A percentile compares a stretch with the other conserved stretches of the same genome.
Conservation (phyloP, 2,113 vertebrate genomes). For the Nesogale talazaci region DNA sequence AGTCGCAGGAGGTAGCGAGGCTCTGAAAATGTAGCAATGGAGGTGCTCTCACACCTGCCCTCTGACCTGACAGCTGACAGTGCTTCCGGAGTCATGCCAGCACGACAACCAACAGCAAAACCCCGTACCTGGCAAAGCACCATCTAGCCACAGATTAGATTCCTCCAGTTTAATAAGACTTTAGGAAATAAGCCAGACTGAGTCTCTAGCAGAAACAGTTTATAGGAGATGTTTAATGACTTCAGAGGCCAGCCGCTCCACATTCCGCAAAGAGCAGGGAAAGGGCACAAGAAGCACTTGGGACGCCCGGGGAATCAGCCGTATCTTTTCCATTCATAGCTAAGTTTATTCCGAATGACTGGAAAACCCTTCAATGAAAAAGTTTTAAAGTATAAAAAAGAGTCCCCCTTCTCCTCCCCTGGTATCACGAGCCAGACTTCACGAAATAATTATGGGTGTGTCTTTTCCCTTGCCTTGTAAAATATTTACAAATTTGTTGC, state of each 20-base stretch:
- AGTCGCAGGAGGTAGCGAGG: slow-evolving; percentile 42
- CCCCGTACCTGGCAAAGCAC: slow-evolving; percentile 37
- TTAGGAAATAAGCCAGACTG: slow-evolving; percentile 61
- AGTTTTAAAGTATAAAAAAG: slow-evolving; percentile 32
- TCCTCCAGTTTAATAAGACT: slow-evolving; percentile 55
- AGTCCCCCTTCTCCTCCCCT: slow-evolving; percentile 41
- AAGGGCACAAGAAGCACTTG: slow-evolving; percentile 14
- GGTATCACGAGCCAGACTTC: slow-evolving; percentile 58
- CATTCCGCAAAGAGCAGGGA: slow-evolving; percentile 70
- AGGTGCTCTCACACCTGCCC: slow-evolving; percentile 23
- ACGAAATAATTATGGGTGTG: slow-evolving; percentile 71
- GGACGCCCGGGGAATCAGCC: slow-evolving; percentile 81
- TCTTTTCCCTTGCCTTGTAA: slow-evolving; percentile 62
- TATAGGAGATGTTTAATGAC: slow-evolving; percentile 81
- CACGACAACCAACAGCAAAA: slow-evolving; percentile 52
- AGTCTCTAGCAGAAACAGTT: slow-evolving; percentile 62
- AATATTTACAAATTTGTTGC: slow-evolving; percentile 69
- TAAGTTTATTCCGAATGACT: slow-evolving; percentile 78
- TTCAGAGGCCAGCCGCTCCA: slow-evolving; percentile 66
- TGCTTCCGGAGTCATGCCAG: slow-evolving; percentile 48
- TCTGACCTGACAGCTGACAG: neutral
- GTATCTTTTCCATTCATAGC: slow-evolving; percentile 84
- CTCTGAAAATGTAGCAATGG: slow-evolving; percentile 63
- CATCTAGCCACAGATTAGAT: slow-evolving; percentile 60
- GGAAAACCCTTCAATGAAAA: slow-evolving; percentile 79